phyloP scores from a whole-genome alignment of 2,113 vertebrate genomes.

The Oriolus oriolus region DNA sequence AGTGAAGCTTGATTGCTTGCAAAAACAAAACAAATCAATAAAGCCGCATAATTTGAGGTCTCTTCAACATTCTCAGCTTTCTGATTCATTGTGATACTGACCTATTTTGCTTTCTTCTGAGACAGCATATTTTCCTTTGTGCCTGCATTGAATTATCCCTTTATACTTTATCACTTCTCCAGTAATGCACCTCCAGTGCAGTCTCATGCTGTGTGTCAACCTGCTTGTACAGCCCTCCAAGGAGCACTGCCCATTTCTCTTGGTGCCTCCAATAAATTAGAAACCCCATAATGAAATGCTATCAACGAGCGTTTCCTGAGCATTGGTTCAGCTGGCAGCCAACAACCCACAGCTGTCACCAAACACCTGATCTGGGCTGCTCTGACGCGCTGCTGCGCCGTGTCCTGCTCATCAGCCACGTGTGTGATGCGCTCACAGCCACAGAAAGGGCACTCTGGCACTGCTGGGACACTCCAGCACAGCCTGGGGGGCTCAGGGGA shows the following conservation, averaged over 20 bases:
- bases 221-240: not conserved
- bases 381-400: fast-evolving
- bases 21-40: slow-evolving; percentile 22
- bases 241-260: not conserved
- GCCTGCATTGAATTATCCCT: not conserved
- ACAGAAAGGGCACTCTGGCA: not conserved
- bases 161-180: not conserved
- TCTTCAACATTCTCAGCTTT: not conserved
- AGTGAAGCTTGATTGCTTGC: not conserved
- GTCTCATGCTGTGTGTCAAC: not conserved
- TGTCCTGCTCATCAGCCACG: not conserved
- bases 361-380: not conserved
- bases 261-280: not conserved
- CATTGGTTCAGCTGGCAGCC: not conserved
- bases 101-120: not conserved
- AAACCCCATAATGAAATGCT: slow-evolving; percentile 16
- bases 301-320: not conserved
- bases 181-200: not conserved
- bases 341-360: not conserved
- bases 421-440: not conserved
- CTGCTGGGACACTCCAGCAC: not conserved
- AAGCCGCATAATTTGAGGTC: not conserved
- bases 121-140: not conserved
- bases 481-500: not conserved
- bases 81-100: not conserved